Base-by-base conservation (phyloP, 2,888 invertebrate species). In the Pandemis corylana region DNA sequence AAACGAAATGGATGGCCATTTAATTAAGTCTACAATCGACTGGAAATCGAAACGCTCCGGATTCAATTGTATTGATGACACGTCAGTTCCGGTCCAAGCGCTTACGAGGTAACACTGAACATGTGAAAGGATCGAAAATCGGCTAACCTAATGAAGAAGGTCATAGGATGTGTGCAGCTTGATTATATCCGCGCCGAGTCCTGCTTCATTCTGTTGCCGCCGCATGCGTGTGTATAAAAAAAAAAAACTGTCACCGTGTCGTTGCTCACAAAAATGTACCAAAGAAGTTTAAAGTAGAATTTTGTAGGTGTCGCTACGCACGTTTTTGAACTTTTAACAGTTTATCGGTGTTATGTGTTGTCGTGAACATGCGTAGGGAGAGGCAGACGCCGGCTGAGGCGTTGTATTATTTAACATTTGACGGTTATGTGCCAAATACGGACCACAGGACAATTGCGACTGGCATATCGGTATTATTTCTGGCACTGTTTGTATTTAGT, bases 231-330 rank as follows among this genome's bases (percentile, higher is more conserved):
- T 73, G 46, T 59, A 83, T 88, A 88, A 85, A 89, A 86, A 88
- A 85, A 89, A 86, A 82, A 53, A 82, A 80, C 86, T 84, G 83
- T 86, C 82, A 83, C 83, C 85, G 82, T 83, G 83, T 89, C 89
- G 86, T 93, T 93, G 93, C 93, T 94, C 94, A 94, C 93, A 93
- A 93, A 90, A 82, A 87, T 88, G 89, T 93, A 94, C 93, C 93
- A 94, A 94, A 94, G 93, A 94, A 80, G 78, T 79, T 81, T 79
- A 79, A 76, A 71, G 79, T 80, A 87, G 88, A 84, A 81, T 70
- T 77, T 86, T 83, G 82, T 90, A 88, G 86, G 83, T 81, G 80
- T 82, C 82, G 85, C 85, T 88, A 85, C 83, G 79, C 79, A 79
- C 73, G 74, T 69, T 74, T 74, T 74, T 74, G 69, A 63, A 74